A percentile compares a stretch with the other conserved stretches of the same genome.
Conservation (phyloP, 2,888 invertebrate species). For the Cyclophora albipunctata region DNA sequence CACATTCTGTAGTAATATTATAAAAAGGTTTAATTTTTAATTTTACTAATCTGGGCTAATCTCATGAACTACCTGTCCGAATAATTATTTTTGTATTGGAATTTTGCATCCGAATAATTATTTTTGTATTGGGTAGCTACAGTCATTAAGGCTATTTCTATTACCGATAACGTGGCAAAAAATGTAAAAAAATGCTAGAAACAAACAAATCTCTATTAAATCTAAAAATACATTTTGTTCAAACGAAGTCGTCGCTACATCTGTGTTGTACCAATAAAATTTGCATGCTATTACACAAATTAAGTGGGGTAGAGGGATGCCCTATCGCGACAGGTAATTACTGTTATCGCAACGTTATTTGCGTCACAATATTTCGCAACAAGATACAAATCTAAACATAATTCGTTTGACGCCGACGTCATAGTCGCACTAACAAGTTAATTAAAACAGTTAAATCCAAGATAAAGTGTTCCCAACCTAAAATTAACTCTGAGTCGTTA, state of each 20-base stretch:
- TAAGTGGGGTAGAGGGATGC: slow-evolving; percentile 15
- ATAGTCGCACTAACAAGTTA: slow-evolving; percentile 17
- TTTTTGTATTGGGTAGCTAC: too few species aligned
- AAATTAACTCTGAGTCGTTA: slow-evolving; percentile 29
- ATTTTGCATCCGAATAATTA: too few species aligned
- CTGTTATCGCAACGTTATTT: slow-evolving; percentile 21
- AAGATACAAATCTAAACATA: background rate
- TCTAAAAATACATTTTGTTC: background rate
- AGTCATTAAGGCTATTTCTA: too few species aligned
- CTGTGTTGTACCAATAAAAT: slow-evolving; percentile 28
- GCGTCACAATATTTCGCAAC: slow-evolving; percentile 6
- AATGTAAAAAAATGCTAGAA: too few species aligned
- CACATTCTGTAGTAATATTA: too few species aligned
- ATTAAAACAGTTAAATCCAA: slow-evolving; percentile 19
- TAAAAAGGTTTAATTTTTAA: too few species aligned
- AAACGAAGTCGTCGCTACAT: background rate
- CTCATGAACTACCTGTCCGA: too few species aligned
- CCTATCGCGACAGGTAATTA: slow-evolving; percentile 24
- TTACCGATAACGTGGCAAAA: too few species aligned
- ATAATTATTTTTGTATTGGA: too few species aligned
- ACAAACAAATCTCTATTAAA: too few species aligned
- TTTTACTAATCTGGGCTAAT: too few species aligned
- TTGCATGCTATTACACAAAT: slow-evolving; percentile 37
- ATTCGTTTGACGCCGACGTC: slow-evolving; percentile 2
- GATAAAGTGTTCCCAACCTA: slow-evolving; percentile 20